phyloP scores from a whole-genome alignment of 2,797 vertebrate species.

The Lithobates sylvaticus region DNA sequence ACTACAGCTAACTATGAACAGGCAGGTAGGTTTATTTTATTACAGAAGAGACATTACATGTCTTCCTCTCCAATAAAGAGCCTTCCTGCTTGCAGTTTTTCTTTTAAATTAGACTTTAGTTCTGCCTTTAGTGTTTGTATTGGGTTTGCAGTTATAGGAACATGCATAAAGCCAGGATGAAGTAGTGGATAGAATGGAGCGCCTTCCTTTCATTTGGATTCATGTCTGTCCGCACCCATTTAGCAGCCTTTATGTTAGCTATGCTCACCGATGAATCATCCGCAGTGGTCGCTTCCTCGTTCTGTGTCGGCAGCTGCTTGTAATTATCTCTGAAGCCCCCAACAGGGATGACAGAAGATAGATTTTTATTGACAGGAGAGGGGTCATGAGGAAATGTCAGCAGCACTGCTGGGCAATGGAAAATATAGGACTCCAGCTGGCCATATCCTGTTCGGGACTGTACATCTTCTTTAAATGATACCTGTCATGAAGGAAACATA shows the following conservation, averaged over 20 bases:
- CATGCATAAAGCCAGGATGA: not conserved
- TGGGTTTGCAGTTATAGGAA: not conserved
- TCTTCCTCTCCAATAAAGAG: no score
- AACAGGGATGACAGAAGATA: not conserved
- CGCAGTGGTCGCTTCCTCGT: not conserved
- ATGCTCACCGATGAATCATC: not conserved
- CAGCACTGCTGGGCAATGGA: not conserved
- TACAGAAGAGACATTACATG: no score
- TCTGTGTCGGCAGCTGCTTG: not conserved
- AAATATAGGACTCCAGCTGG: not conserved
- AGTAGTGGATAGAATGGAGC: not conserved
- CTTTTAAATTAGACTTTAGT: no score
- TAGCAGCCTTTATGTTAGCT: not conserved
- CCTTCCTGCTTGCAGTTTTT: no score
- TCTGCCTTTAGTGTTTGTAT: not conserved
- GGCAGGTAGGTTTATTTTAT: no score
- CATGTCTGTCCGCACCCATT: not conserved
- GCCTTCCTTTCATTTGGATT: not conserved
- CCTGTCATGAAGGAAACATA: not conserved
- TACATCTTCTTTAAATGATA: not conserved
- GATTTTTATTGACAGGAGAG: not conserved
- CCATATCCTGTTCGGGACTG: no score
- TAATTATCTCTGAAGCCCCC: not conserved
- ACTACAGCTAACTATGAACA: no score
- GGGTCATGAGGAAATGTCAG: not conserved